Conservation (phyloP, 2,797 vertebrate genomes). For the Clarias fuscus region DNA sequence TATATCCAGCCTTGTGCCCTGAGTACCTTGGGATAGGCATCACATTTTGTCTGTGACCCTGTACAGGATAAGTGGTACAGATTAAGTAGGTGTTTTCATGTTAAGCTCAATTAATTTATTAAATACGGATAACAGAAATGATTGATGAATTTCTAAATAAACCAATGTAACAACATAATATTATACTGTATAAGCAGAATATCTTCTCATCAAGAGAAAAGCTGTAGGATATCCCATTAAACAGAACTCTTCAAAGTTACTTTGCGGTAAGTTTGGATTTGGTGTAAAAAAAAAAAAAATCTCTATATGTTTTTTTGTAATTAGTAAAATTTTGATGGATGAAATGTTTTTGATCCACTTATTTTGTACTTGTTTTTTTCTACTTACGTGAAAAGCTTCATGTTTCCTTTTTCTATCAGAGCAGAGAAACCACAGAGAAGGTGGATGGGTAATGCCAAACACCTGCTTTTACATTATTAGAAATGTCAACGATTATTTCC, state of each 20-base stretch:
- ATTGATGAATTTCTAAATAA: neutral
- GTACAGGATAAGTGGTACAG: too few relatives aligned
- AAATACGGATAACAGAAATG: neutral
- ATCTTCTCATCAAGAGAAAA: neutral
- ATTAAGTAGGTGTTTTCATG: neutral
- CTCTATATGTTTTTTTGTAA: neutral
- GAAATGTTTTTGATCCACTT: neutral
- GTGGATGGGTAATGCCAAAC: neutral
- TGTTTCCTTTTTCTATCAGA: neutral
- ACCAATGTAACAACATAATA: neutral
- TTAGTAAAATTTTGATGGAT: neutral
- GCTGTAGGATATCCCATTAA: neutral
- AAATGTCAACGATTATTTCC: neutral
- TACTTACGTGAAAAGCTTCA: neutral
- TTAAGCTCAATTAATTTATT: neutral
- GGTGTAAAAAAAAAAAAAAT: neutral
- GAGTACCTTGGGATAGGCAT: too few relatives aligned
- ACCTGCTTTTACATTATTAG: constrained; percentile 5
- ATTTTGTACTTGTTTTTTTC: neutral
- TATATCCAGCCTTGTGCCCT: too few relatives aligned
- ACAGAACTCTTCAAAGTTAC: neutral
- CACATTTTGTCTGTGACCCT: too few relatives aligned
- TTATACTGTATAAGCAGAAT: neutral
- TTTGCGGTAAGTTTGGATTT: neutral
- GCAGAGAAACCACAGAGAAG: constrained; percentile 5